Base-by-base conservation (phyloP, 2,113 vertebrate species). In the Oenanthe oenanthe region DNA sequence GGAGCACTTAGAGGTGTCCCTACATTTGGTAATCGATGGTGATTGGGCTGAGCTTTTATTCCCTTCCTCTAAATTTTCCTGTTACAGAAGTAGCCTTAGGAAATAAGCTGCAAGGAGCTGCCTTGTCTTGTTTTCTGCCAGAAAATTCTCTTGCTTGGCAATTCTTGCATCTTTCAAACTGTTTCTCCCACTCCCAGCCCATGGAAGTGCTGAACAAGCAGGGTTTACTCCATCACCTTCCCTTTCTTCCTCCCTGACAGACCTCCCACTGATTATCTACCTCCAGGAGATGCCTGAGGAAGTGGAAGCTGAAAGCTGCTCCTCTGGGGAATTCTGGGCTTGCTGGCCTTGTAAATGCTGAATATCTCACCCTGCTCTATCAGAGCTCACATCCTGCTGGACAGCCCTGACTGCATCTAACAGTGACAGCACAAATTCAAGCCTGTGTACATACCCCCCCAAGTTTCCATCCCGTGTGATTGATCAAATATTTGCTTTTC, bases 401-500 rank as follows among this genome's bases (percentile, higher is more conserved):
- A 74, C 61, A 62, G 40, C 45, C 48, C 68, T 51, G 48, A 53
- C 38, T 48, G 54, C 57, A 54, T 82, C 61, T 32, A 73, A 91
- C 62, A 53, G 51, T 36, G 77, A 70, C 83, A 85, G 48, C 86
- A 61, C 74, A 70, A 92, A 93, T 71, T 77, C 75, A 81, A 88
- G 85, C 71, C 3, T 91, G 75, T 83, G 57, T 62, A 68, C 43
- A 10, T 31, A 61, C 9, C 40, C 19, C 15, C 15, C 25, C n/a
- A 81, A 75, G 65, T 94, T 88, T 95, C 94, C 77, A 91, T 48
- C n/a, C 78, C 62, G 26, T 21, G 28, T 1, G 4, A 95, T 78
- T 80, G 89, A 93, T 84, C 80, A 63, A 89, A 70, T 85, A 76
- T 96, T 97, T 97, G 77, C 92, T 84, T 97, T 97, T 61, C 79